Conservation (phyloP, 2,888 invertebrate genomes). For the Psylliodes chrysocephalus region DNA sequence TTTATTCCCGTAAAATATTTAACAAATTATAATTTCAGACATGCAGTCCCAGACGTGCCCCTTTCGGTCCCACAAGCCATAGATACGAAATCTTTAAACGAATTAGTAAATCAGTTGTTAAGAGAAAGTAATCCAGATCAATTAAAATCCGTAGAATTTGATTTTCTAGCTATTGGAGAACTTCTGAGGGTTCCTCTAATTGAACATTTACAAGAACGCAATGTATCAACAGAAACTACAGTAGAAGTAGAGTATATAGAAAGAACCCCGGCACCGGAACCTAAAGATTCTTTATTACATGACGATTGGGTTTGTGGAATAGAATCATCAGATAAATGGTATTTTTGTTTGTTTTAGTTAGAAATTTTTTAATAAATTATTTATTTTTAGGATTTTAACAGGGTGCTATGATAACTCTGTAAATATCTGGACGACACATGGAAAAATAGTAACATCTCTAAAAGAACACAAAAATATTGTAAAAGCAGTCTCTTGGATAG, state of each 20-base stretch:
- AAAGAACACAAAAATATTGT: slow-evolving; percentile 89
- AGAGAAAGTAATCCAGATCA: slow-evolving; percentile 68
- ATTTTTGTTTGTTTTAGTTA: slow-evolving; percentile 22
- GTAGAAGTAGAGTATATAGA: slow-evolving; percentile 93
- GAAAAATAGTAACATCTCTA: slow-evolving; percentile 84
- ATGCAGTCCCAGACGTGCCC: slow-evolving; percentile 87
- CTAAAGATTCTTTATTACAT: slow-evolving; percentile 91
- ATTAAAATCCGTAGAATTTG: slow-evolving; percentile 75
- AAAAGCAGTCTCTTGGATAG: slow-evolving; percentile 90
- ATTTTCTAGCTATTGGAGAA: slow-evolving; percentile 88
- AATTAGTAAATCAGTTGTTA: slow-evolving; percentile 81
- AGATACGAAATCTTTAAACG: slow-evolving; percentile 76
- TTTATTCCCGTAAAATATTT: not conserved
- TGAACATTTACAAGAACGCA: slow-evolving; percentile 81
- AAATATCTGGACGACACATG: slow-evolving; percentile 88
- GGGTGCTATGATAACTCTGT: slow-evolving; percentile 95
- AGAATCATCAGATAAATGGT: slow-evolving; percentile 54
- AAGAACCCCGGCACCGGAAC: slow-evolving; percentile 89
- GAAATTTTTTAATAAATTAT: slow-evolving; percentile 3
- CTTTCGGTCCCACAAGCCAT: slow-evolving; percentile 83
- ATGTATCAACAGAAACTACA: slow-evolving; percentile 83
- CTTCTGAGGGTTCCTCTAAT: slow-evolving; percentile 77
- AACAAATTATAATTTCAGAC: slow-evolving; percentile 68
- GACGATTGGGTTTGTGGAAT: slow-evolving; percentile 94
- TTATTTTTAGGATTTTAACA: slow-evolving; percentile 80